phyloP scores from a whole-genome alignment of 2,113 vertebrate genomes.

The Oostethus manadensis region DNA sequence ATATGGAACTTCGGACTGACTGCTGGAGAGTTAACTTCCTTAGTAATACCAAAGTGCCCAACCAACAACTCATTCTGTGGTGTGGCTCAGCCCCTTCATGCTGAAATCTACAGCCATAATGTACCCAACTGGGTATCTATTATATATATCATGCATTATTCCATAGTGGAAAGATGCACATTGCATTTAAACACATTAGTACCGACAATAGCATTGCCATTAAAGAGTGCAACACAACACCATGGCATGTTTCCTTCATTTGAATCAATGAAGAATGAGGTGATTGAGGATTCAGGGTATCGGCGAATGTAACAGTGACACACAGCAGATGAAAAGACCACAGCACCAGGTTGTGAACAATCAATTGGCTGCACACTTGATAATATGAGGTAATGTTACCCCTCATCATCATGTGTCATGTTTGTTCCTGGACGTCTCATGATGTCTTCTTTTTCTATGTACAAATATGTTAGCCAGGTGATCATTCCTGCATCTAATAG shows the following conservation, averaged over 20 bases:
- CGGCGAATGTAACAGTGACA: background rate
- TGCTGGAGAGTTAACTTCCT: too few species aligned
- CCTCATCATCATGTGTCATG: background rate
- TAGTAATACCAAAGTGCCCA: too few species aligned
- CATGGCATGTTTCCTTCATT: background rate
- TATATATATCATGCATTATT: too few species aligned
- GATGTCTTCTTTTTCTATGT: background rate
- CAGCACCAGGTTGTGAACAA: slow-evolving; percentile 1
- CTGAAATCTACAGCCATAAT: too few species aligned
- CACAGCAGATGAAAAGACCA: background rate
- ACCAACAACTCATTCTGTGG: too few species aligned
- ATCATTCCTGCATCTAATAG: background rate
- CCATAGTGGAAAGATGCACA: too few species aligned
- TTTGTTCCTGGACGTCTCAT: background rate
- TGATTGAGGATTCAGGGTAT: background rate
- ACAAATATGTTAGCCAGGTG: background rate
- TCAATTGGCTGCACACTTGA: slow-evolving; percentile 13
- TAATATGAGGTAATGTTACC: slow-evolving; percentile 15
- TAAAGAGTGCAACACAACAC: background rate
- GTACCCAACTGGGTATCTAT: too few species aligned
- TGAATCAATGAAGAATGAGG: slow-evolving; percentile 32
- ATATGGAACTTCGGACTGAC: too few species aligned
- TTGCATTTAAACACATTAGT: too few species aligned
- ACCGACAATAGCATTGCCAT: too few species aligned
- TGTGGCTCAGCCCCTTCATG: too few species aligned